phyloP scores from a whole-genome alignment of 2,797 vertebrate genomes.

The Girardinus metallicus region DNA sequence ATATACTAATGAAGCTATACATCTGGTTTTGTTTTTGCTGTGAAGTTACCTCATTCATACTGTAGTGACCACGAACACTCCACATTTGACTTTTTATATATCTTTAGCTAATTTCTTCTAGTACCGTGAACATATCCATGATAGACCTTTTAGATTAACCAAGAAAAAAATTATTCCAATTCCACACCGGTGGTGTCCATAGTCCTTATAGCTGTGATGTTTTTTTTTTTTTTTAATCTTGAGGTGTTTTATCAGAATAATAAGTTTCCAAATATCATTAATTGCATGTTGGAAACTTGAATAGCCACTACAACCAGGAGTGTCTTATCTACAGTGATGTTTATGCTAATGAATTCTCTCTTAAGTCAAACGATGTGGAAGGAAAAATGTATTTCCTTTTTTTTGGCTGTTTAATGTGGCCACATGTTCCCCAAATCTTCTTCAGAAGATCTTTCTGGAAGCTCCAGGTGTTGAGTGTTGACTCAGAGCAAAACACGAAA shows the following conservation, averaged over 20 bases:
- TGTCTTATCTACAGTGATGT: neutral
- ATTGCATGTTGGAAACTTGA: neutral
- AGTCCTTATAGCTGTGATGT: neutral
- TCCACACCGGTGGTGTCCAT: neutral
- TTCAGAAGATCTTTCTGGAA: neutral
- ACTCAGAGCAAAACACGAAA: neutral
- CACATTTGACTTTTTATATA: neutral
- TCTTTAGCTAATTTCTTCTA: neutral
- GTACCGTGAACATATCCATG: neutral
- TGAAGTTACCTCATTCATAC: neutral
- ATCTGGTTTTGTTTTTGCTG: neutral
- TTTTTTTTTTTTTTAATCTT: neutral
- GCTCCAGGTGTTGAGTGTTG: neutral
- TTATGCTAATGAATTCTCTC: neutral
- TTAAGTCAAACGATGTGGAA: neutral
- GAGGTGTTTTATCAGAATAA: neutral
- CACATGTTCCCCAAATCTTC: neutral
- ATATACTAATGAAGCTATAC: neutral
- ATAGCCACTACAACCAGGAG: neutral
- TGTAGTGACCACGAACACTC: neutral
- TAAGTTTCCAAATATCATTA: neutral
- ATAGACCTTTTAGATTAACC: neutral
- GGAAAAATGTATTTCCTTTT: neutral
- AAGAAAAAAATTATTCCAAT: neutral
- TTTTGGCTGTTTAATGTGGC: neutral